Conservation (phyloP, 2,888 invertebrate genomes). For the Drepana falcataria region DNA sequence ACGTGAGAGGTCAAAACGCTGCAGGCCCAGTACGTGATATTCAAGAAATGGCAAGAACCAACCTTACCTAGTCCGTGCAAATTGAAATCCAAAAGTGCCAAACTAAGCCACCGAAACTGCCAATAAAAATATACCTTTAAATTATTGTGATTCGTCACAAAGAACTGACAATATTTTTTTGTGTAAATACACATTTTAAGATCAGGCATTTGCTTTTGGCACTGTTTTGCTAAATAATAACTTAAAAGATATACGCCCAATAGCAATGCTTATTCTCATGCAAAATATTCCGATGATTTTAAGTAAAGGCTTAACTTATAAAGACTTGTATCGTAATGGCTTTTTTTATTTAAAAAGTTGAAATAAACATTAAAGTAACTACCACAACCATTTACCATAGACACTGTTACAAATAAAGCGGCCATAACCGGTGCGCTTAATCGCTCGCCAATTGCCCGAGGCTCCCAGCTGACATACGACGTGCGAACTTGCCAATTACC, state of each 20-base stretch:
- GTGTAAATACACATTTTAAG: no score
- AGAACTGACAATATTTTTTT: slow-evolving; percentile 5
- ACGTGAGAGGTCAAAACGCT: slow-evolving; percentile 2
- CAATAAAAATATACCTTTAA: neutral
- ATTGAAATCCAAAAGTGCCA: neutral
- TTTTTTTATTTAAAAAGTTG: no score
- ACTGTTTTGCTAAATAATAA: no score
- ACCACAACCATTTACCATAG: slow-evolving; percentile 4
- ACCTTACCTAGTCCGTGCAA: neutral
- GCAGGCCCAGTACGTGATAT: neutral
- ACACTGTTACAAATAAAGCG: slow-evolving; percentile 15
- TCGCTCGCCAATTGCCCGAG: slow-evolving; percentile 30
- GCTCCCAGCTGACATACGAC: slow-evolving; percentile 44
- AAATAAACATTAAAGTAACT: neutral
- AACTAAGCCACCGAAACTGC: neutral
- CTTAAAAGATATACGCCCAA: no score
- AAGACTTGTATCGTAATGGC: no score
- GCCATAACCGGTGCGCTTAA: slow-evolving; percentile 26
- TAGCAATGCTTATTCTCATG: no score
- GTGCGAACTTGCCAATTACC: slow-evolving; percentile 59
- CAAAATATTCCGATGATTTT: no score
- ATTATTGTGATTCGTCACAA: neutral
- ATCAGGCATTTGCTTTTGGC: no score
- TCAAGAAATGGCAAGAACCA: neutral
- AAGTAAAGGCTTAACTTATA: no score